phyloP scores from a whole-genome alignment of 2,113 vertebrate species.

The Gracilinanus agilis region DNA sequence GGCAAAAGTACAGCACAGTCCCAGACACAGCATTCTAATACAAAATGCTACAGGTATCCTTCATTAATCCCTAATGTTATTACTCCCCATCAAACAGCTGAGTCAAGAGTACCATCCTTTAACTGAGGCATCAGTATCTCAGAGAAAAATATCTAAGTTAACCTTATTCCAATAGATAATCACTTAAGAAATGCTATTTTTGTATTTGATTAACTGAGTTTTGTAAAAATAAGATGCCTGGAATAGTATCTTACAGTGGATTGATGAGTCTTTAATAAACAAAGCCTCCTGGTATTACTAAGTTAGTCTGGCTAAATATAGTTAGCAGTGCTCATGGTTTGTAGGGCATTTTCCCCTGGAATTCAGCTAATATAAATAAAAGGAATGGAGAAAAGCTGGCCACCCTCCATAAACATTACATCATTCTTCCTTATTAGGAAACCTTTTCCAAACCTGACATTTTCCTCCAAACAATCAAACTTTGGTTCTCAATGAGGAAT shows the following conservation, averaged over 20 bases:
- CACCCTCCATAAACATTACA: slow-evolving; percentile 83
- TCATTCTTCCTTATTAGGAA: slow-evolving; percentile 91
- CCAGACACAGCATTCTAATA: neutral
- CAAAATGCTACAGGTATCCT: neutral
- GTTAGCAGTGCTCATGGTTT: slow-evolving; percentile 71
- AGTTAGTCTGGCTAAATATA: slow-evolving; percentile 86
- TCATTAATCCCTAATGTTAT: slow-evolving; percentile 6
- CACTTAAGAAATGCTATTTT: slow-evolving; percentile 36
- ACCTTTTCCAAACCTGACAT: slow-evolving; percentile 83
- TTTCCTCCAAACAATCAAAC: slow-evolving; percentile 80
- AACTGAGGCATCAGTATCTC: neutral
- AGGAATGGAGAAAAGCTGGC: slow-evolving; percentile 78
- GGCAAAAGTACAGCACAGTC: neutral
- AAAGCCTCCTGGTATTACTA: slow-evolving; percentile 79
- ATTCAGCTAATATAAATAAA: slow-evolving; percentile 88
- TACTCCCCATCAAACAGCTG: slow-evolving; percentile 10
- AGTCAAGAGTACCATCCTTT: slow-evolving; percentile 49
- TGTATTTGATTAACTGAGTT: slow-evolving; percentile 59
- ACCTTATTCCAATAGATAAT: slow-evolving; percentile 21
- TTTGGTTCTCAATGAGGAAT: slow-evolving; percentile 75
- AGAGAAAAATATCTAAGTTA: slow-evolving; percentile 42
- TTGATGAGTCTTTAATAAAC: slow-evolving; percentile 79
- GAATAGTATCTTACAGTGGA: slow-evolving; percentile 72
- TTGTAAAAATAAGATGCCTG: slow-evolving; percentile 71
- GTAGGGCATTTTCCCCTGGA: slow-evolving; percentile 83